A percentile compares a stretch with the other conserved stretches of the same genome.
phyloP scores from a whole-genome alignment of 2,888 invertebrate genomes.

The Spodoptera exigua region DNA sequence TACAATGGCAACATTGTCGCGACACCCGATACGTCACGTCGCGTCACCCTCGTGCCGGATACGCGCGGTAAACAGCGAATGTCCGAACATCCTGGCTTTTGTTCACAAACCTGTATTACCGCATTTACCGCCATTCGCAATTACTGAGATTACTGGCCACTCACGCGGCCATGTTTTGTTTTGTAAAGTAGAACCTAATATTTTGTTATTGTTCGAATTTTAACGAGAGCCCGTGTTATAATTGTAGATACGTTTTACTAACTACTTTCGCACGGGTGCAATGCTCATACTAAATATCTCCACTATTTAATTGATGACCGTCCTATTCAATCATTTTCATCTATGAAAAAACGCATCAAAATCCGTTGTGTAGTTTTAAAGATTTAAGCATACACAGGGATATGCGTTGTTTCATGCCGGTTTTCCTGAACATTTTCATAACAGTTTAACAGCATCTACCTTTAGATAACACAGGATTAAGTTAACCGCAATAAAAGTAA shows the following conservation, averaged over 20 bases:
- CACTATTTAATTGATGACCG: too few relatives aligned
- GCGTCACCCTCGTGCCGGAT: constrained; percentile 63
- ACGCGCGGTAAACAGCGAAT: constrained; percentile 65
- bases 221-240: not conserved
- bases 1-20: constrained; percentile 50
- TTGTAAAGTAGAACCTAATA: constrained; percentile 21
- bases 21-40: constrained; percentile 59
- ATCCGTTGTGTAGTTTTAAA: too few relatives aligned
- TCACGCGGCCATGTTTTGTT: constrained; percentile 25
- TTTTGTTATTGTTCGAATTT: constrained; percentile 41
- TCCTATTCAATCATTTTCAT: too few relatives aligned
- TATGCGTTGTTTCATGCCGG: not conserved
- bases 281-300: too few relatives aligned
- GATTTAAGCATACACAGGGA: too few relatives aligned
- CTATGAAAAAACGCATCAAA: too few relatives aligned
- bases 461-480: constrained; percentile 20
- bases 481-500: constrained; percentile 28
- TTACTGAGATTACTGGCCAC: constrained; percentile 45
- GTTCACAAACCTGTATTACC: constrained; percentile 61
- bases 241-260: too few relatives aligned
- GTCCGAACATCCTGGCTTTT: constrained; percentile 68
- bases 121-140: constrained; percentile 51
- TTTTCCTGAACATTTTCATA: too few relatives aligned
- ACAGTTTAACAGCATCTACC: constrained; percentile 5
- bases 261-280: too few relatives aligned